Percentiles rank a stretch among this genome's conserved stretches.
phyloP scores from a whole-genome alignment of 2,113 vertebrate genomes.

The Passer montanus region DNA sequence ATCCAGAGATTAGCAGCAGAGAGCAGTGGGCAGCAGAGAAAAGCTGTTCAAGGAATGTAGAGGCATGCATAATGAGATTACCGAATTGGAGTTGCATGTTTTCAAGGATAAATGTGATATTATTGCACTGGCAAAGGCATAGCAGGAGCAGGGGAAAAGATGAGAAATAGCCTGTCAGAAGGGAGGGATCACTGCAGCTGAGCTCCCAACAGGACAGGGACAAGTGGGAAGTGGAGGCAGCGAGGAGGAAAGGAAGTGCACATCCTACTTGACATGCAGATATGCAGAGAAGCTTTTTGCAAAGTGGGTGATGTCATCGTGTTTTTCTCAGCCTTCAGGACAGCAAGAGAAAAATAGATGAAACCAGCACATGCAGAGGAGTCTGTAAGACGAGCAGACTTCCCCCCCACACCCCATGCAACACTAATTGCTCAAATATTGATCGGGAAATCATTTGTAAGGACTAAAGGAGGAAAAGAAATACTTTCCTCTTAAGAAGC shows the following conservation, averaged over 20 bases:
- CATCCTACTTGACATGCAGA: slow-evolving; percentile 61
- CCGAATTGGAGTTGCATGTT: slow-evolving; percentile 50
- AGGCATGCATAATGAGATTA: slow-evolving; percentile 62
- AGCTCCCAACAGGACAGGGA: slow-evolving; percentile 44
- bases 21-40: slow-evolving; percentile 44
- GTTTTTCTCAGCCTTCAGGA: slow-evolving; percentile 62
- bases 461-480: background rate
- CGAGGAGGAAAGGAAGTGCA: slow-evolving; percentile 21
- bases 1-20: slow-evolving; percentile 49
- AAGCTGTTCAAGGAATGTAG: slow-evolving; percentile 45
- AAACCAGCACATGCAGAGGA: slow-evolving; percentile 51
- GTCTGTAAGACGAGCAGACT: slow-evolving; percentile 45
- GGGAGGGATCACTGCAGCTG: background rate
- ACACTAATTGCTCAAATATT: slow-evolving; percentile 50
- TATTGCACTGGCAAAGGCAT: background rate
- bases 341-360: slow-evolving; percentile 56
- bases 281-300: slow-evolving; percentile 53
- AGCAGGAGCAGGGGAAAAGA: background rate
- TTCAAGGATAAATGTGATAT: slow-evolving; percentile 47
- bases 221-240: slow-evolving; percentile 47
- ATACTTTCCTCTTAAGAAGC: background rate
- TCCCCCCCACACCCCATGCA: background rate
- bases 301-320: slow-evolving; percentile 50
- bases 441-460: background rate
- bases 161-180: slow-evolving; percentile 11